Evolutionary conservation across 2,888 invertebrate genomes (phyloP).

Genomic region (Calameuta pallipes): DNA sequence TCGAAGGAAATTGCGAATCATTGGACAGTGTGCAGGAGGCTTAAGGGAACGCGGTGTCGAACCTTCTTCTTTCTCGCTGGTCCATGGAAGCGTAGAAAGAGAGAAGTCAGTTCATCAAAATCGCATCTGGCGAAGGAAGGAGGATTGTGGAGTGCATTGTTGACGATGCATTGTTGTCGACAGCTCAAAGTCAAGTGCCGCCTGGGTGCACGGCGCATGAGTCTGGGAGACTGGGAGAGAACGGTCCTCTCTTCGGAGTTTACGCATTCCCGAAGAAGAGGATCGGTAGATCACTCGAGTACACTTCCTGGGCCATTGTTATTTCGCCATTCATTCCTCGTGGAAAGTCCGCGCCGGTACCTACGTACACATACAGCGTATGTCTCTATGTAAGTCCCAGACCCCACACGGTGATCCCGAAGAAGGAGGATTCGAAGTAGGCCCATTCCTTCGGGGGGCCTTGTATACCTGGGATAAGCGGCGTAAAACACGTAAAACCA

Average conservation of each 20-base stretch:
- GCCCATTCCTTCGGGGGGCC: slow-evolving; percentile 25
- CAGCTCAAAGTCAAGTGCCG: slow-evolving; percentile 57
- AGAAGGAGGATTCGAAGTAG: slow-evolving; percentile 36
- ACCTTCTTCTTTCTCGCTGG: slow-evolving; percentile 2
- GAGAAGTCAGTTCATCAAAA: slow-evolving; percentile 56
- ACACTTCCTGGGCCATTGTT: slow-evolving; percentile 59
- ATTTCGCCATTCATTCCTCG: slow-evolving; percentile 43
- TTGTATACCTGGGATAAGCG: slow-evolving; percentile 38
- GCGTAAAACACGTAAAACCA: slow-evolving; percentile 46
- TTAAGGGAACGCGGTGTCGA: neutral
- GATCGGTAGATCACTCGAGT: slow-evolving; percentile 57
- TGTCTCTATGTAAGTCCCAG: slow-evolving; percentile 22
- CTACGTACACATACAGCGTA: neutral
- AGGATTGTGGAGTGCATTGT: slow-evolving; percentile 47
- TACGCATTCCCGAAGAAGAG: slow-evolving; percentile 30
- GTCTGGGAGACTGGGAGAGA: slow-evolving; percentile 18
- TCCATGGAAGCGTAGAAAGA: slow-evolving; percentile 9
- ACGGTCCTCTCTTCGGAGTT: slow-evolving; percentile 8
- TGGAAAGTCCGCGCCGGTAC: slow-evolving; percentile 44
- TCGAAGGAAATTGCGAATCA: neutral
- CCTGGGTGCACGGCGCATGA: slow-evolving; percentile 17
- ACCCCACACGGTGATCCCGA: slow-evolving; percentile 60
- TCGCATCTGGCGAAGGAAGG: slow-evolving; percentile 49
- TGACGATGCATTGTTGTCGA: slow-evolving; percentile 45
- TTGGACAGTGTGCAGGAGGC: slow-evolving; percentile 5